Conservation (phyloP, 2,113 vertebrate genomes). For the Siniperca knerii region DNA sequence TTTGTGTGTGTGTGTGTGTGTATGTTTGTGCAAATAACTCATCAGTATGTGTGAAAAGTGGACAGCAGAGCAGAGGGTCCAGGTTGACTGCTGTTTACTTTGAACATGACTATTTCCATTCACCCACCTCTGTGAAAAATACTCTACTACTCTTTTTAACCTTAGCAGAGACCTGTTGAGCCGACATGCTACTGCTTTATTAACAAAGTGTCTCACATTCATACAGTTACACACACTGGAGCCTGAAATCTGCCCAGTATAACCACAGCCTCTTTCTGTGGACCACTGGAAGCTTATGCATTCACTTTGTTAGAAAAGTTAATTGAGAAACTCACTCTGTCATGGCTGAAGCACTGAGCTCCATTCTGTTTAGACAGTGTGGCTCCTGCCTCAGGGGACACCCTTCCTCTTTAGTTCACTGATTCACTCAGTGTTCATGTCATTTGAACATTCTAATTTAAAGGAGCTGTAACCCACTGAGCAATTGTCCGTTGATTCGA, state of each 20-base stretch:
- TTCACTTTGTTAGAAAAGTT: neutral
- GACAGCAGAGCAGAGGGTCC: slow-evolving; percentile 19
- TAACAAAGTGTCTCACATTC: neutral
- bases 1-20: slow-evolving; percentile 27
- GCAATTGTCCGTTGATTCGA: no score
- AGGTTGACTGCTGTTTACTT: slow-evolving; percentile 43
- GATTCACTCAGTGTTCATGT: neutral
- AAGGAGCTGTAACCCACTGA: no score
- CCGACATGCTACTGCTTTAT: slow-evolving; percentile 17
- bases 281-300: neutral
- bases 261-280: neutral
- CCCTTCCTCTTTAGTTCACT: neutral
- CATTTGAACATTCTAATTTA: neutral
- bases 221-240: neutral
- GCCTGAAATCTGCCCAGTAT: neutral
- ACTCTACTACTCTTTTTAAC: slow-evolving; percentile 51
- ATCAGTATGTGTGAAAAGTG: slow-evolving; percentile 64
- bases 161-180: slow-evolving; percentile 49
- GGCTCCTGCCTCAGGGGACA: neutral
- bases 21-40: slow-evolving; percentile 39
- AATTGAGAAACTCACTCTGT: neutral
- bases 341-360: neutral
- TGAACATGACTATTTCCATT: slow-evolving; percentile 62
- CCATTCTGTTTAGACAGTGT: neutral
- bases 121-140: slow-evolving; percentile 67